Evolutionary conservation across 2,888 invertebrate species (phyloP).

Genomic region (Lochmaea crataegi): DNA sequence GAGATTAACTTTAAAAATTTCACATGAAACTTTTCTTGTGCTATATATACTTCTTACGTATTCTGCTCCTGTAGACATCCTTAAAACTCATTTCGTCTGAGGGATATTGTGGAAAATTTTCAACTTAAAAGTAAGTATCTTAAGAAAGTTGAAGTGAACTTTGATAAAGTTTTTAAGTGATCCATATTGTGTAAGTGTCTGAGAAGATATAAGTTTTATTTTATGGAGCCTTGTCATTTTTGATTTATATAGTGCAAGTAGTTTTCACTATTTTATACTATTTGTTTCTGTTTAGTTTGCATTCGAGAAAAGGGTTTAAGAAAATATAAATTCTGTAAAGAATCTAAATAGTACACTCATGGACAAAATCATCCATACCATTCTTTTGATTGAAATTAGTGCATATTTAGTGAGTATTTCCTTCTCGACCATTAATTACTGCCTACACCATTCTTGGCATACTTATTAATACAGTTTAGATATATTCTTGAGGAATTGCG

Average conservation of each 20-base stretch:
- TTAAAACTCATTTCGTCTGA: background rate
- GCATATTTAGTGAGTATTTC: too few species aligned
- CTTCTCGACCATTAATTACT: too few species aligned
- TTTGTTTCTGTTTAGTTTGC: too few species aligned
- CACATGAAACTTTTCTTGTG: slow-evolving; percentile 5
- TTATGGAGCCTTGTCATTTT: background rate
- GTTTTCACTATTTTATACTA: background rate
- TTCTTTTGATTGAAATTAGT: too few species aligned
- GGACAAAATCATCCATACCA: too few species aligned
- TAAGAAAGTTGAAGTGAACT: slow-evolving; percentile 4
- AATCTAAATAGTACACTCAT: too few species aligned
- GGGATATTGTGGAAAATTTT: background rate
- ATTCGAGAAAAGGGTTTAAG: too few species aligned
- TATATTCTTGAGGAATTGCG: too few species aligned
- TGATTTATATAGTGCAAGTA: background rate
- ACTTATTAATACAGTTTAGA: too few species aligned
- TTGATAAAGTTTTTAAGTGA: slow-evolving; percentile 6
- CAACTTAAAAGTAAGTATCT: background rate
- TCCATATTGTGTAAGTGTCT: background rate
- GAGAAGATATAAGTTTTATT: slow-evolving; percentile 3
- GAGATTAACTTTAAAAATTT: background rate
- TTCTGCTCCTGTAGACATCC: background rate
- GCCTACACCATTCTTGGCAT: too few species aligned
- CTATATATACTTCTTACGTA: background rate
- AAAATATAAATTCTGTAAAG: too few species aligned